Evolutionary conservation across 2,888 invertebrate genomes (phyloP), one percentile per base, ranked within the genome.

Genomic region (Ceramica pisi): DNA sequence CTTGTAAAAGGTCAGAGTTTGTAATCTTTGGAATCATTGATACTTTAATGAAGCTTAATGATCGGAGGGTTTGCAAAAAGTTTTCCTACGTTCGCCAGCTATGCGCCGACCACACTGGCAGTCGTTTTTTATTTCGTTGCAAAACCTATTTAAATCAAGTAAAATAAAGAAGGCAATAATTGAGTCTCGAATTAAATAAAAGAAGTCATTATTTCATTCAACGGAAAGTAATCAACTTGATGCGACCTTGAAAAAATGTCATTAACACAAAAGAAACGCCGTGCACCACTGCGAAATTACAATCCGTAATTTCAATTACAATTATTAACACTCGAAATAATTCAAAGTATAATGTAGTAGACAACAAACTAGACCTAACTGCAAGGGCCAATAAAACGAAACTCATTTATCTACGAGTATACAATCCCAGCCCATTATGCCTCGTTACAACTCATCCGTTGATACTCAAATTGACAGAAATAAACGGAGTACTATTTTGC

Each of bases 401-500:
- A 80, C 82, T 85, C 80, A 85, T 82, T 80, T 80, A 73, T 79
- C 71, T 69, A 71, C 67, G 64, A 62, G 67, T 68, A 74, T 77
- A 84, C 81, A 85, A 83, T 82, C 69, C 71, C 71, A 80, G 80
- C 67, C 77, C 68, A 85, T 87, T 85, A 88, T 85, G 81, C 84
- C 84, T 88, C 82, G 85, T 88, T 88, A 85, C 85, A 85, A 86
- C 86, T 75, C 81, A 83, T 81, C 77, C 80, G 80, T 74, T 81
- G 87, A 88, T 89, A 85, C 86, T 88, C 88, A 91, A 92, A 94
- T 94, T 94, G 92, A 93, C 92, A 93, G 90, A 90, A 94, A 92
- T 92, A 92, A 90, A 93, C 90, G 86, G 87, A 87, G 76, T 86
- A 90, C 92, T 93, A 92, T 92, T 94, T 94, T 93, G 95, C 95